Evolutionary conservation across 2,113 vertebrate genomes (phyloP), one percentile per base, ranked within the genome.

Genomic region (Pleuronectes platessa): DNA sequence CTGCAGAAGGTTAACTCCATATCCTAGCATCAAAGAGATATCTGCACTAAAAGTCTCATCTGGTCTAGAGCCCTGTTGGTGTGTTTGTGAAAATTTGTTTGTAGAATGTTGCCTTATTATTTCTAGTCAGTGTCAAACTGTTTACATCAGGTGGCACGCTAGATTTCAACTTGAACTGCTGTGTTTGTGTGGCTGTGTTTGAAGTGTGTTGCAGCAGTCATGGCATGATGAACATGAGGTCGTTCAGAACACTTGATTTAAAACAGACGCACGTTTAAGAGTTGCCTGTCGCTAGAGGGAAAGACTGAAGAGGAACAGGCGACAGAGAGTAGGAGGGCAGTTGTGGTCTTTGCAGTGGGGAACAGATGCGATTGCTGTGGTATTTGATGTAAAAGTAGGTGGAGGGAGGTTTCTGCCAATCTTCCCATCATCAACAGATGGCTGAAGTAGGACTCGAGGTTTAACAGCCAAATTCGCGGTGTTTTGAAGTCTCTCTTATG

Each of bases 201-300:
- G 61, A 73, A 77, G 63, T 40, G 55, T 23, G 53, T 54, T 67
- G 75, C 78, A 65, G 75, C 59, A 53, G 42, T 45, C 58, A 20
- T 78, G 64, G 42, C 31, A 31, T 20, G 72, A 78, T 65, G 71
- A 70, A 85, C 70, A 84, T 35, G 72, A 85, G 80, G 84, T 86
- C 10, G 49, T 79, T 81, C 68, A 63, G 82, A 87, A 83, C 68
- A 26, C 79, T 89, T 90, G 92, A 92, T 91, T 79, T 35, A 89
- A 90, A 90, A 68, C 88, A 92, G 88, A 84, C 71, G 70, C 69
- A 63, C 76, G 83, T 70, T 83, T 83, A 62, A 70, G 82, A 63
- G 79, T 67, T 58, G 61, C 74, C 71, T 24, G 20, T 47, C 10
- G 45, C 81, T 78, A n/a, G 17, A 84, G 79, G 83, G 74, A 68